A percentile compares a stretch with the other conserved stretches of the same genome.
Evolutionary conservation across 2,797 vertebrate species (phyloP).

Genomic region (Oryzias sinensis): DNA sequence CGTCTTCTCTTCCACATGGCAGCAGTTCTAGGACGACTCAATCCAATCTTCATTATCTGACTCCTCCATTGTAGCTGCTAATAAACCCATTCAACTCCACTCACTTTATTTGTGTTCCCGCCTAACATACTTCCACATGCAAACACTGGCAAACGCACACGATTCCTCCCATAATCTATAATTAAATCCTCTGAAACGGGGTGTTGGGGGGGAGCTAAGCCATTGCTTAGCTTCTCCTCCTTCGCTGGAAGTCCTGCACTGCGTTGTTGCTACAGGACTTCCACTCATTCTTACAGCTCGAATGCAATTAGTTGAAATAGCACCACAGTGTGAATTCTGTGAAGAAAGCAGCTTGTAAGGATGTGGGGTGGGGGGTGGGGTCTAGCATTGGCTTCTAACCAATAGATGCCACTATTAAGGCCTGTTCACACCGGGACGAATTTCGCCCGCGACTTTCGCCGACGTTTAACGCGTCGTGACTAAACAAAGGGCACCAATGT

Average conservation of each 20-base stretch:
- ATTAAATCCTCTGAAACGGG: conserved; percentile 73
- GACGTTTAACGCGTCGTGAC: too few species aligned
- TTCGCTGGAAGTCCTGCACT: conserved; percentile 27
- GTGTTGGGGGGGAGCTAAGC: conserved; percentile 39
- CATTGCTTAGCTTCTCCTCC: conserved; percentile 10
- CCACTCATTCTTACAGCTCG: conserved; percentile 32
- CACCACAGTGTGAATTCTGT: conserved; percentile 30
- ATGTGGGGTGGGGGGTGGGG: background rate
- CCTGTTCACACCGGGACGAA: too few species aligned
- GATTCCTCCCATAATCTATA: conserved; percentile 70
- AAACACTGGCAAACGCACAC: conserved; percentile 11
- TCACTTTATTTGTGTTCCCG: conserved; percentile 59
- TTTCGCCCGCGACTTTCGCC: too few species aligned
- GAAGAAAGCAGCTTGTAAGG: conserved; percentile 6
- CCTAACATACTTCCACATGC: background rate
- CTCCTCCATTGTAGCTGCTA: conserved; percentile 60
- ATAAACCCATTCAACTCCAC: conserved; percentile 69
- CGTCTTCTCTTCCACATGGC: conserved; percentile 13
- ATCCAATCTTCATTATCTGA: conserved; percentile 66
- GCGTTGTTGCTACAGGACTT: conserved; percentile 51
- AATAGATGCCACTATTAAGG: too few species aligned
- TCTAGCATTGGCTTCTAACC: conserved; percentile 11
- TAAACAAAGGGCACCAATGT: too few species aligned
- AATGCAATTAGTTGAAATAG: conserved; percentile 57
- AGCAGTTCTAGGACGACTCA: conserved; percentile 34